These are phyloP conservation scores for Chanos chanos DNA, from an alignment of 2,797 vertebrate species.

Conservation along the genomic window DNA sequence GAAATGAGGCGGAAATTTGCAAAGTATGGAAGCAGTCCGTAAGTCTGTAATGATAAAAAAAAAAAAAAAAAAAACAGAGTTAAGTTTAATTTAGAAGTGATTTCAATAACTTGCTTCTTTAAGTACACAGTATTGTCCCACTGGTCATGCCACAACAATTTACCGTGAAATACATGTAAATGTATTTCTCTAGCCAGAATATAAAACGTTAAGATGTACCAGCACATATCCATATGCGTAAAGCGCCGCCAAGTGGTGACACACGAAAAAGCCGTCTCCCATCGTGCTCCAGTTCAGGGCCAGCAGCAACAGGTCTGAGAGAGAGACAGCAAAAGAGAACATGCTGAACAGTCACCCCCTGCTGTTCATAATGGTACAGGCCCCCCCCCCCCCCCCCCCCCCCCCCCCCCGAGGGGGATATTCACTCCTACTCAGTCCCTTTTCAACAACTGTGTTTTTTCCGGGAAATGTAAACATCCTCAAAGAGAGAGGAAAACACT, in stretches of 20 bases:
- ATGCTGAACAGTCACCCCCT: background rate
- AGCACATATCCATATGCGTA: slow-evolving; percentile 85
- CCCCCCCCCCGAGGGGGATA: too few relatives aligned
- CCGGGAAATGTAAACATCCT: too few relatives aligned
- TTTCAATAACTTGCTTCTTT: background rate
- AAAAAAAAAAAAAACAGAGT: background rate
- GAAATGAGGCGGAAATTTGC: slow-evolving; percentile 84
- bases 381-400: too few relatives aligned
- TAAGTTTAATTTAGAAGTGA: background rate
- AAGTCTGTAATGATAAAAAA: slow-evolving; percentile 60
- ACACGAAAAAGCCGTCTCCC: slow-evolving; percentile 79
- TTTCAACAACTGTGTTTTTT: too few relatives aligned
- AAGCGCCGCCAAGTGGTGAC: slow-evolving; percentile 82
- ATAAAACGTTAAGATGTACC: slow-evolving; percentile 59
- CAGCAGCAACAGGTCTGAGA: slow-evolving; percentile 74
- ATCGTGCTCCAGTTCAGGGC: slow-evolving; percentile 77
- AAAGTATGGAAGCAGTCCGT: slow-evolving; percentile 76
- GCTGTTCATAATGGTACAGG: background rate
- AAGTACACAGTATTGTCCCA: too few relatives aligned
- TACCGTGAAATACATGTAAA: too few relatives aligned
- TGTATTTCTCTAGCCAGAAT: background rate
- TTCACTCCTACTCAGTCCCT: too few relatives aligned
- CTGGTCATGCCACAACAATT: too few relatives aligned
- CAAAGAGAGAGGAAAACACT: background rate
- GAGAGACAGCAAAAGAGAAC: background rate